phyloP scores from a whole-genome alignment of 37 sponge, comb jelly and placozoan species.

The Axinella damicornis region DNA sequence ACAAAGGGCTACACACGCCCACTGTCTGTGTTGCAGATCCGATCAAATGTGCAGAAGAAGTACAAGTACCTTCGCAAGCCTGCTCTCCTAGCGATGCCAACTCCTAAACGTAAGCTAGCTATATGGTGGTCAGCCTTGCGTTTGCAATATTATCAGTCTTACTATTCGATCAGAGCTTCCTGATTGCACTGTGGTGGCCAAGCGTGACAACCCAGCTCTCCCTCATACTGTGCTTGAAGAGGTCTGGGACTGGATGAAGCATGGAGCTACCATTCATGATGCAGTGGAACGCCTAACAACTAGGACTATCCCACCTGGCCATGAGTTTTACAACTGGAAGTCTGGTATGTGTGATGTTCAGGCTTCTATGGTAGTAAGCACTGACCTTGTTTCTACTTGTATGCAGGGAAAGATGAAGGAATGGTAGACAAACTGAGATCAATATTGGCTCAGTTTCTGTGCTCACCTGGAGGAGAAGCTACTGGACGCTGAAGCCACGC shows the following conservation, averaged over 20 bases:
- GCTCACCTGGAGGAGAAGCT: no score
- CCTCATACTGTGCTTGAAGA: neutral
- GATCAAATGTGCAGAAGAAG: neutral
- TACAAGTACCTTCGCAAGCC: neutral
- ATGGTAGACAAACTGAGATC: conserved; percentile 11
- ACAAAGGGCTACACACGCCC: conserved; percentile 30
- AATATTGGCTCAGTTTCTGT: conserved; percentile 14
- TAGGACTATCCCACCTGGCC: conserved; percentile 44
- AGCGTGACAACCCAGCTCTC: conserved; percentile 17
- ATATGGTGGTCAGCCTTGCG: no score
- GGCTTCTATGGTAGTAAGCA: neutral
- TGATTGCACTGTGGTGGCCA: conserved; percentile 21
- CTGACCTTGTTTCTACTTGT: no score
- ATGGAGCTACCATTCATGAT: neutral
- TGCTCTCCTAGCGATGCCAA: neutral
- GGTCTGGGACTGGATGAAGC: conserved; percentile 13
- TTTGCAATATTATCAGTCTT: neutral
- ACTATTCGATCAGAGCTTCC: neutral
- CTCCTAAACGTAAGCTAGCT: neutral
- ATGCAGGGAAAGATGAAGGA: no score
- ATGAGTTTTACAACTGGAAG: conserved; percentile 27
- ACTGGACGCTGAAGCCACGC: no score
- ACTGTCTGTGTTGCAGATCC: conserved; percentile 19
- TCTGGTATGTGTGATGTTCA: neutral
- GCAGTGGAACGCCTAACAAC: conserved; percentile 10